These are phyloP conservation scores for Tupaia tana DNA, from an alignment of 2,113 vertebrate species.

Conservation along the genomic window DNA sequence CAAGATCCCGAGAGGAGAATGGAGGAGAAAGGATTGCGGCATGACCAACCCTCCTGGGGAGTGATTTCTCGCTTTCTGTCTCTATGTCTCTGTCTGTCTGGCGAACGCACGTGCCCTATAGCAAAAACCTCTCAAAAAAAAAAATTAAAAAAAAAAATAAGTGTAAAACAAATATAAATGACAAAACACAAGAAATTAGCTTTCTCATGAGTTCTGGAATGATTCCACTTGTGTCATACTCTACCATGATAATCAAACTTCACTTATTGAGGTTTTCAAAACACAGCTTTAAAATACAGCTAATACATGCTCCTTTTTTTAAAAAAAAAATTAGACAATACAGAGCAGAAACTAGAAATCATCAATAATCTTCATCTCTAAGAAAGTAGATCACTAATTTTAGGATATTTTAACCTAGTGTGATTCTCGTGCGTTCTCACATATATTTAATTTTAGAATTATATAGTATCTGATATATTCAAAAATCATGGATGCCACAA, in stretches of 20 bases:
- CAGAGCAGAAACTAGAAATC: slow-evolving; percentile 6
- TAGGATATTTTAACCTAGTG: neutral
- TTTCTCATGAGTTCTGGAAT: slow-evolving; percentile 7
- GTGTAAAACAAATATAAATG: neutral
- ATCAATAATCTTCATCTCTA: neutral
- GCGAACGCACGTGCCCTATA: too few relatives aligned
- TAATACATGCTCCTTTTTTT: neutral
- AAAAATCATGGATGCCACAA: neutral
- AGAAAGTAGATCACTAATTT: neutral
- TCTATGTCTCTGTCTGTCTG: too few relatives aligned
- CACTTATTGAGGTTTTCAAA: slow-evolving; percentile 1
- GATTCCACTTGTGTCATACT: neutral
- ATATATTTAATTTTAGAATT: neutral
- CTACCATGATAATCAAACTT: neutral
- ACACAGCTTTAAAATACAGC: neutral
- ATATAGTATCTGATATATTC: neutral
- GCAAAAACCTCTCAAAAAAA: too few relatives aligned
- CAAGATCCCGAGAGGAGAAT: too few relatives aligned
- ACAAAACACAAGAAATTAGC: slow-evolving; percentile 35
- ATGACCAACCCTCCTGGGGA: too few relatives aligned
- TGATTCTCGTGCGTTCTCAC: neutral
- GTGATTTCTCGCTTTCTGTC: too few relatives aligned
- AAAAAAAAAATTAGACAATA: neutral
- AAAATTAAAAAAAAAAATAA: too few relatives aligned
- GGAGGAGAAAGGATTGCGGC: too few relatives aligned